Conservation (phyloP, 2,113 vertebrate species). For the Lanius collurio region DNA sequence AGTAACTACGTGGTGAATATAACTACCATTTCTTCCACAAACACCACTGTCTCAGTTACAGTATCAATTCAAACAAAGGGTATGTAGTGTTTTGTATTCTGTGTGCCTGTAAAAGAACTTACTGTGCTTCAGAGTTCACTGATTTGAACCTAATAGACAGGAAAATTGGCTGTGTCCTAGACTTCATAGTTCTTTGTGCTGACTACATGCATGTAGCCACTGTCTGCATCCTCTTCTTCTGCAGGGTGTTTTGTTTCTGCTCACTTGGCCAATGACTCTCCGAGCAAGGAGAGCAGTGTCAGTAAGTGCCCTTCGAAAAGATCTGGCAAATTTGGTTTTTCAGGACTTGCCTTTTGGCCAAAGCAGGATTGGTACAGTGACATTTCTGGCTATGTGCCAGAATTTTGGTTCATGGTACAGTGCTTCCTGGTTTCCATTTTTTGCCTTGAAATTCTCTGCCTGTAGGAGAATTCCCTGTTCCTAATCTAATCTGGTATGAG, state of each 20-base stretch:
- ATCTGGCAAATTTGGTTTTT: neutral
- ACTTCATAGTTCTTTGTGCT: neutral
- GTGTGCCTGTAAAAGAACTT: neutral
- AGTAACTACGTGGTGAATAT: constrained; percentile 87
- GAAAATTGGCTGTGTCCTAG: neutral
- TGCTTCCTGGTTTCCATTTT: neutral
- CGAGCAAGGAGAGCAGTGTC: neutral
- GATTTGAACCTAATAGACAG: neutral
- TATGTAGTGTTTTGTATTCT: constrained; percentile 2
- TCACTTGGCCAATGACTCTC: neutral
- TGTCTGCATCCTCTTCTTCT: neutral
- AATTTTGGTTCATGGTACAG: neutral
- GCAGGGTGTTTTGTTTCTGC: neutral
- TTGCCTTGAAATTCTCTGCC: neutral
- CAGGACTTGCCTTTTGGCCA: neutral
- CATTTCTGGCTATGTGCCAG: neutral
- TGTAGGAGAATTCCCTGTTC: neutral
- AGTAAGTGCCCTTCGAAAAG: neutral
- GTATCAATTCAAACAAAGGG: constrained; percentile 47
- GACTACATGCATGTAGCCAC: neutral
- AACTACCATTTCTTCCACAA: constrained; percentile 69
- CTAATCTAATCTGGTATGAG: neutral
- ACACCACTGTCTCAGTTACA: constrained; percentile 12
- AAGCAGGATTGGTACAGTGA: neutral
- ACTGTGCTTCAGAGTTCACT: neutral